Percentiles rank a stretch among this genome's conserved stretches.
phyloP scores from a whole-genome alignment of 2,888 invertebrate species.

The Leptinotarsa peninsularis region DNA sequence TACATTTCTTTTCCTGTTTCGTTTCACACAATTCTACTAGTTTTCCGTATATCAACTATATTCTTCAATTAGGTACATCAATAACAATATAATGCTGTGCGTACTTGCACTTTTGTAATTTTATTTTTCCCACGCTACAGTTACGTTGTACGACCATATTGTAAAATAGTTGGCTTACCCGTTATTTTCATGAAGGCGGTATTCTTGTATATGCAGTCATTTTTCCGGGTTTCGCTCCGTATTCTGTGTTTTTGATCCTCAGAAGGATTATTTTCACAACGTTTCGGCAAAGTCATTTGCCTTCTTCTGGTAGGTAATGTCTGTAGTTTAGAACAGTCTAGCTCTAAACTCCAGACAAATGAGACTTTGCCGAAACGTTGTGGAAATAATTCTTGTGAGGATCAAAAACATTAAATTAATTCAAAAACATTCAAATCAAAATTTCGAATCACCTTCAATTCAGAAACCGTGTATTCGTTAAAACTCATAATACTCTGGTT shows the following conservation, averaged over 20 bases:
- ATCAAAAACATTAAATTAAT: no score
- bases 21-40: conserved; percentile 3
- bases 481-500: neutral
- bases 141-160: conserved; percentile 16
- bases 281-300: no score
- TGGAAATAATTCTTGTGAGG: no score
- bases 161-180: conserved; percentile 9
- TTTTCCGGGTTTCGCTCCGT: no score
- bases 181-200: conserved; percentile 10
- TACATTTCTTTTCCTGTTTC: neutral
- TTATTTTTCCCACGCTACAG: conserved; percentile 19
- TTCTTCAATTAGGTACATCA: conserved; percentile 11
- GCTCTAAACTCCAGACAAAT: no score
- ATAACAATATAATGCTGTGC: neutral
- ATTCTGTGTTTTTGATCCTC: no score
- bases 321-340: no score
- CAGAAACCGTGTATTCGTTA: neutral
- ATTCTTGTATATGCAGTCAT: conserved; percentile 1
- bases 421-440: no score
- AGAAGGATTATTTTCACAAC: no score
- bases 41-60: neutral
- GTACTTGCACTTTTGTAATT: conserved; percentile 20
- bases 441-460: neutral
- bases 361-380: no score
- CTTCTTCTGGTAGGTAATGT: no score